Conservation (phyloP, 1,140 invertebrate species). For the Heliconius eleuchia region DNA sequence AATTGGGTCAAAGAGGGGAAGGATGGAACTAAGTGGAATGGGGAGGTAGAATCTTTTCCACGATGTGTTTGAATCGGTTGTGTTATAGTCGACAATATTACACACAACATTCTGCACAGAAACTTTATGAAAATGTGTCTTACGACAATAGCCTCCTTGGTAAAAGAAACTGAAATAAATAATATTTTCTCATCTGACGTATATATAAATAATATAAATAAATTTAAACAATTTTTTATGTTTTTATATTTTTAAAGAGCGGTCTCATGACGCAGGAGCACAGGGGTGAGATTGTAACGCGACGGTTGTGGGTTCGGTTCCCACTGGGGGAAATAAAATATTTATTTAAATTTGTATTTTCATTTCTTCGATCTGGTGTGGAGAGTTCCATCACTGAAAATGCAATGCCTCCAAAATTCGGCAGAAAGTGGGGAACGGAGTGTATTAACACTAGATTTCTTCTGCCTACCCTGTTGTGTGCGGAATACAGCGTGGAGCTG, state of each 20-base stretch:
- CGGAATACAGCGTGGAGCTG: too few relatives aligned
- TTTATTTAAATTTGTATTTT: too few relatives aligned
- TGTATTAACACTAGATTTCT: too few relatives aligned
- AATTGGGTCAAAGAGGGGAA: conserved; percentile 74
- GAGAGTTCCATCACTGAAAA: too few relatives aligned
- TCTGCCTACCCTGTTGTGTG: too few relatives aligned
- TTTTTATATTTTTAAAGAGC: background rate
- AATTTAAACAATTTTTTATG: background rate
- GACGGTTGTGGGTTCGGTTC: too few relatives aligned
- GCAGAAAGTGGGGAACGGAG: too few relatives aligned
- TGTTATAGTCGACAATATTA: conserved; percentile 63
- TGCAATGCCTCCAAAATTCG: too few relatives aligned
- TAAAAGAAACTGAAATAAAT: conserved; percentile 63
- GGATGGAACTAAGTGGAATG: conserved; percentile 52
- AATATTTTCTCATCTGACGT: conserved; percentile 48
- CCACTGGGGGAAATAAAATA: too few relatives aligned
- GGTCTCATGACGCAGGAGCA: too few relatives aligned
- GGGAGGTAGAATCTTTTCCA: conserved; percentile 49
- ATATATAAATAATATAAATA: conserved; percentile 16
- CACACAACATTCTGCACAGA: conserved; percentile 63
- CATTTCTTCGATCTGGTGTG: too few relatives aligned
- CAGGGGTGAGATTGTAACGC: too few relatives aligned
- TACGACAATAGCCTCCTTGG: conserved; percentile 65
- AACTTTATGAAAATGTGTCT: conserved; percentile 71
- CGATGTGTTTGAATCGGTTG: conserved; percentile 61